Evolutionary conservation across 2,797 vertebrate species (phyloP), one percentile per base, ranked within the genome.

Genomic region (Buceros bicornis): DNA sequence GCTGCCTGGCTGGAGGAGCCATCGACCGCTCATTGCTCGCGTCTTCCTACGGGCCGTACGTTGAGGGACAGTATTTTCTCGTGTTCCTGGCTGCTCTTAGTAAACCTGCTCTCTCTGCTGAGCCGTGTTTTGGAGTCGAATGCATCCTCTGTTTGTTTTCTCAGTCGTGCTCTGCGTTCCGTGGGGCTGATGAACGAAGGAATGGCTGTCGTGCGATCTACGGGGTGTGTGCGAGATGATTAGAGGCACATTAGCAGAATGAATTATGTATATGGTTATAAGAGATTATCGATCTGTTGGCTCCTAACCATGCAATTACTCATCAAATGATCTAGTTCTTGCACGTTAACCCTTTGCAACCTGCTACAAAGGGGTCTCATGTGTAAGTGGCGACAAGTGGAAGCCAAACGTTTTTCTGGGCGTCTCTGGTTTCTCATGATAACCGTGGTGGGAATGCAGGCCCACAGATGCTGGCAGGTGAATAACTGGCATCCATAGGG

Each of bases 41-140:
- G 0, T 4, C 62, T 7, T 53, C 9, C 0, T n/a, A 1, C 20
- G 53, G 29, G 29, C 0, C 0, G 35, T 11, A 0, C 0, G 6
- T 4, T 17, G 28, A 31, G 16, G 21, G 33, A 9, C 16, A 0
- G 1, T 6, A 1, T 11, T 67, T 50, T 51, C 16, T 0, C 4
- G 29, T 11, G 19, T 53, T 53, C 29, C 45, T 14, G 50, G 18
- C 42, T 64, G 73, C 78, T 81, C 16, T 6, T 15, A 6, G 29
- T 18, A 35, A 70, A 14, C 2, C 8, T 18, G 6, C 22, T 21
- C 8, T 43, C 82, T 50, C 10, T 5, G 35, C 51, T 5, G 14
- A 65, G 25, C 29, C 48, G 22, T 8, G 25, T 24, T 13, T 0
- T 1, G 3, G 43, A 4, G 8, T 5, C 4, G 4, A 35, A 11